These are phyloP conservation scores for Procambarus virginalis DNA, from an alignment of 1,140 invertebrate species.

Conservation along the genomic window DNA sequence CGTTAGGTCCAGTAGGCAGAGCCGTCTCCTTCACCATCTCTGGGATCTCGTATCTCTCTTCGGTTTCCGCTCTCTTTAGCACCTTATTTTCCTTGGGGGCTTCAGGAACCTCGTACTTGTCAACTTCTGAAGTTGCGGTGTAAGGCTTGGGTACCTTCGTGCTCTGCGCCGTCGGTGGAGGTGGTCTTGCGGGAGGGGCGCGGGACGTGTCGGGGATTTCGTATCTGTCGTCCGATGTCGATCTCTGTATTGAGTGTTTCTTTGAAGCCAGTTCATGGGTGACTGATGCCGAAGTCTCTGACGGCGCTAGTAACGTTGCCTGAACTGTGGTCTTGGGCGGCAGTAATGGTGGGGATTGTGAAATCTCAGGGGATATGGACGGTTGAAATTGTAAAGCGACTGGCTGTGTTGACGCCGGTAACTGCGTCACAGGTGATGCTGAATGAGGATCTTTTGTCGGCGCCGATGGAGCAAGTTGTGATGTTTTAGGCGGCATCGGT, in stretches of 20 bases:
- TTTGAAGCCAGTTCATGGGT: conserved; percentile 5
- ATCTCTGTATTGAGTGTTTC: conserved; percentile 28
- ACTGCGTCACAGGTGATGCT: neutral
- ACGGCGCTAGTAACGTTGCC: neutral
- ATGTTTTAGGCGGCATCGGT: conserved; percentile 30
- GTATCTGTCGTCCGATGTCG: conserved; percentile 35
- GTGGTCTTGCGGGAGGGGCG: conserved; percentile 27
- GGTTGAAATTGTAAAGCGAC: neutral
- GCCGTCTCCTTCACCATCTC: conserved; percentile 49
- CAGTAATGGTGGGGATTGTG: neutral
- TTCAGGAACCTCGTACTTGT: conserved; percentile 43
- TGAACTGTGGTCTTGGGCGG: conserved; percentile 1
- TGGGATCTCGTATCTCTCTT: conserved; percentile 53
- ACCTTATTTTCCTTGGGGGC: neutral
- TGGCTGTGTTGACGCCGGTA: neutral
- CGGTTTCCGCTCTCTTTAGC: neutral
- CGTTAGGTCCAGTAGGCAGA: conserved; percentile 6
- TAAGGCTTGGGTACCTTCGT: neutral
- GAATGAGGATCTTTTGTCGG: neutral
- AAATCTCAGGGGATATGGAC: neutral
- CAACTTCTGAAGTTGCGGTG: neutral
- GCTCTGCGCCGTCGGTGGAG: neutral
- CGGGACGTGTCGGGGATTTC: conserved; percentile 51
- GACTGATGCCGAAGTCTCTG: neutral
- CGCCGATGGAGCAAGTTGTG: neutral